Percentiles rank a stretch among this genome's conserved stretches.
phyloP scores from a whole-genome alignment of 2,888 invertebrate species.

The Ophion obscuratus region DNA sequence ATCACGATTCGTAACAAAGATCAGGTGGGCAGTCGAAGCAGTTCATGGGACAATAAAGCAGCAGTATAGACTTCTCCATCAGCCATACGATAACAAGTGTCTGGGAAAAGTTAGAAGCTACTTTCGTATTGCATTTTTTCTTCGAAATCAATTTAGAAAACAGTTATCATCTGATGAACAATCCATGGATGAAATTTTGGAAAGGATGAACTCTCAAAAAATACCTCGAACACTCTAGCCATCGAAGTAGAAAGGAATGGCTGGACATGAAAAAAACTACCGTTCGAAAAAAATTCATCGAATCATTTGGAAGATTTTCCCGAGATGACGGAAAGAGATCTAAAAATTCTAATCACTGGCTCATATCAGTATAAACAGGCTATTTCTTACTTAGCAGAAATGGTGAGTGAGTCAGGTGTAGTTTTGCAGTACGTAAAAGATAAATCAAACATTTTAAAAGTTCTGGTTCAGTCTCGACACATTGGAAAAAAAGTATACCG shows the following conservation, averaged over 20 bases:
- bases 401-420: conserved; percentile 64
- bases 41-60: conserved; percentile 69
- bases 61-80: conserved; percentile 69
- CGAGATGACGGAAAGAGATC: conserved; percentile 62
- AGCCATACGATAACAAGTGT: conserved; percentile 68
- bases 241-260: conserved; percentile 55
- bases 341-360: conserved; percentile 66
- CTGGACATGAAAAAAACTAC: conserved; percentile 52
- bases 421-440: conserved; percentile 39
- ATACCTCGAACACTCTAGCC: conserved; percentile 54
- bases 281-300: conserved; percentile 54
- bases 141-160: conserved; percentile 65
- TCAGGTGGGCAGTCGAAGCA: conserved; percentile 68
- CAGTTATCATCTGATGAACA: conserved; percentile 63
- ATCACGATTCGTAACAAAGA: conserved; percentile 70
- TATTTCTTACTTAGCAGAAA: conserved; percentile 68
- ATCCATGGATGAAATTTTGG: conserved; percentile 40
- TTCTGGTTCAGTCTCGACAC: conserved; percentile 62
- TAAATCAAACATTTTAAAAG: conserved; percentile 60
- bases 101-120: conserved; percentile 46
- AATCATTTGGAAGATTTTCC: conserved; percentile 65
- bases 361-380: conserved; percentile 68
- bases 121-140: conserved; percentile 60
- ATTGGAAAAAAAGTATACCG: conserved; percentile 57
- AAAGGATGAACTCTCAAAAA: conserved; percentile 46